phyloP scores from a whole-genome alignment of 2,888 invertebrate genomes.

The Troides helena region DNA sequence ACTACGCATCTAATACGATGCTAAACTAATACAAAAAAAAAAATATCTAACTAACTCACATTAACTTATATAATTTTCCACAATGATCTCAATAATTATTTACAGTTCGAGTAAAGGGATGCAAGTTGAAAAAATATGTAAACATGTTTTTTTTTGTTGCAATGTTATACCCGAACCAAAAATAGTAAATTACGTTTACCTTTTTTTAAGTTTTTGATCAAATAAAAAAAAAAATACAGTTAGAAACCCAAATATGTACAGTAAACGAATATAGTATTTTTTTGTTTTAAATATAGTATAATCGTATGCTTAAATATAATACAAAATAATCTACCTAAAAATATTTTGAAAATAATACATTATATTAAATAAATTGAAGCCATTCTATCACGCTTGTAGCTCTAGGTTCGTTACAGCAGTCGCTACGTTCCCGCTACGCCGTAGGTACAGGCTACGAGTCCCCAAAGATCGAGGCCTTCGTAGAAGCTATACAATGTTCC shows the following conservation, averaged over 20 bases:
- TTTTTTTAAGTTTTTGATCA: too few species aligned
- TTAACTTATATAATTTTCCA: background rate
- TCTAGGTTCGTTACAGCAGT: constrained; percentile 63
- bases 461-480: constrained; percentile 62
- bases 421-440: constrained; percentile 58
- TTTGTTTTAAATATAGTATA: background rate
- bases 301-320: background rate
- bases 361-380: constrained; percentile 7
- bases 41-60: background rate
- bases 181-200: background rate
- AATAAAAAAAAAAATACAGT: too few species aligned
- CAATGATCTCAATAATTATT: too few species aligned
- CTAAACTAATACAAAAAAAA: background rate
- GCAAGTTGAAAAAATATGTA: too few species aligned
- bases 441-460: constrained; percentile 61
- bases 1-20: background rate
- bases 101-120: too few species aligned
- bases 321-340: background rate
- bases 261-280: background rate
- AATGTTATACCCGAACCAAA: too few species aligned
- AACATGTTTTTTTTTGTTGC: too few species aligned
- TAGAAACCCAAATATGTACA: too few species aligned
- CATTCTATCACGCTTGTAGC: constrained; percentile 41
- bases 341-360: background rate
- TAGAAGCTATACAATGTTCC: constrained; percentile 57